Conservation (phyloP, 1,140 invertebrate species). For the Calephelis nemesis region DNA sequence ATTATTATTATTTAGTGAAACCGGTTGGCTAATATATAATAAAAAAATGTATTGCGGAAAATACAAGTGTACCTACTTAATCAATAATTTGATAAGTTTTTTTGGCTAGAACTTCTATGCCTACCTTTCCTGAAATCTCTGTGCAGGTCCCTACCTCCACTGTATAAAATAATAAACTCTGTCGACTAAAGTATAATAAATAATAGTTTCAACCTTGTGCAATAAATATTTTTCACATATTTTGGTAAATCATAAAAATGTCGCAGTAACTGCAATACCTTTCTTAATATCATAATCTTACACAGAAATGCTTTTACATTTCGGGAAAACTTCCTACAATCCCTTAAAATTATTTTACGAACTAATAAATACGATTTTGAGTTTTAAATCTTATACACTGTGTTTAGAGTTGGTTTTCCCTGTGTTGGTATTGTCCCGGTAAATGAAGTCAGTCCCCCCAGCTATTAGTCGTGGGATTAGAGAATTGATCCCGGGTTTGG, state of each 20-base stretch:
- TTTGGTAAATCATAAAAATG: conserved; percentile 46
- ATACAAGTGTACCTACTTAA: too few species aligned
- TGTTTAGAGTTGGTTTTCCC: conserved; percentile 28
- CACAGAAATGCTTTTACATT: conserved; percentile 74
- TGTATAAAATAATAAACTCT: too few species aligned
- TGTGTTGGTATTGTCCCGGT: conserved; percentile 12
- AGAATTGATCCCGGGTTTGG: conserved; percentile 63
- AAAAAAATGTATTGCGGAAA: too few species aligned
- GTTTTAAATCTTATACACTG: conserved; percentile 31
- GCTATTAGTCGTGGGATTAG: conserved; percentile 70
- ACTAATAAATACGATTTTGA: conserved; percentile 19
- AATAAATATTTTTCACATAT: conserved; percentile 20
- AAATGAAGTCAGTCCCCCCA: conserved; percentile 53
- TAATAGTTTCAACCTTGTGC: background rate
- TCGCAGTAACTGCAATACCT: conserved; percentile 42
- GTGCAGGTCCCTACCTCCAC: too few species aligned
- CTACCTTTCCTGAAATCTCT: too few species aligned
- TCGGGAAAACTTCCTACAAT: conserved; percentile 42
- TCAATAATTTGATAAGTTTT: too few species aligned
- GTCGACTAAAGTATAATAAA: background rate
- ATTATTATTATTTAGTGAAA: too few species aligned
- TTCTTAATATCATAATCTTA: conserved; percentile 73
- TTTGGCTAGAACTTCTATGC: too few species aligned
- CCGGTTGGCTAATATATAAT: too few species aligned
- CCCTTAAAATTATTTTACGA: conserved; percentile 56